phyloP scores from a whole-genome alignment of 2,888 invertebrate genomes.

The Cremastinae sp. region DNA sequence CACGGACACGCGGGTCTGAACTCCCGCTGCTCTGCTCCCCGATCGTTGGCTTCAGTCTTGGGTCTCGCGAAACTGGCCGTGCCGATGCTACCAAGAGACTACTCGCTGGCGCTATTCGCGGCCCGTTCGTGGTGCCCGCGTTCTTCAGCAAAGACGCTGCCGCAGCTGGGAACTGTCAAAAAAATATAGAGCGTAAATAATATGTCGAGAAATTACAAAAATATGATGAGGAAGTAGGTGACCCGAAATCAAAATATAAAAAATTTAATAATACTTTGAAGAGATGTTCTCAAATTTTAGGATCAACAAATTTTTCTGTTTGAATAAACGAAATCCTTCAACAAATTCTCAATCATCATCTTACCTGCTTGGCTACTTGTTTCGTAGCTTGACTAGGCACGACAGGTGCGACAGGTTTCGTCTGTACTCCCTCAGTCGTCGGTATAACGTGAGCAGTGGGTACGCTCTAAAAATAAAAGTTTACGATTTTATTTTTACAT shows the following conservation, averaged over 20 bases:
- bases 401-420: slow-evolving; percentile 68
- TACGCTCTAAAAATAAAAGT: slow-evolving; percentile 62
- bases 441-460: slow-evolving; percentile 66
- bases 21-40: slow-evolving; percentile 70
- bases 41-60: slow-evolving; percentile 71
- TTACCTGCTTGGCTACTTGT: slow-evolving; percentile 73
- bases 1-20: slow-evolving; percentile 70
- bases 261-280: too few species aligned
- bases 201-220: too few species aligned
- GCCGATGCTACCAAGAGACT: slow-evolving; percentile 81
- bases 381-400: slow-evolving; percentile 70
- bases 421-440: slow-evolving; percentile 66
- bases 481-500: not conserved
- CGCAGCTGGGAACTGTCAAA: slow-evolving; percentile 73
- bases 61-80: slow-evolving; percentile 78
- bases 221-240: too few species aligned
- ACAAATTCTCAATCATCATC: not conserved
- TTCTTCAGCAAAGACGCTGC: slow-evolving; percentile 74
- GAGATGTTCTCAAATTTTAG: too few species aligned
- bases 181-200: slow-evolving; percentile 17
- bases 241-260: too few species aligned
- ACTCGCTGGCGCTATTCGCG: slow-evolving; percentile 83
- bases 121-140: slow-evolving; percentile 71
- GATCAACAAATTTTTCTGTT: too few species aligned
- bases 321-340: not conserved